These are phyloP conservation scores for Tragopan temminckii DNA, from an alignment of 2,797 vertebrate genomes.

Conservation along the genomic window DNA sequence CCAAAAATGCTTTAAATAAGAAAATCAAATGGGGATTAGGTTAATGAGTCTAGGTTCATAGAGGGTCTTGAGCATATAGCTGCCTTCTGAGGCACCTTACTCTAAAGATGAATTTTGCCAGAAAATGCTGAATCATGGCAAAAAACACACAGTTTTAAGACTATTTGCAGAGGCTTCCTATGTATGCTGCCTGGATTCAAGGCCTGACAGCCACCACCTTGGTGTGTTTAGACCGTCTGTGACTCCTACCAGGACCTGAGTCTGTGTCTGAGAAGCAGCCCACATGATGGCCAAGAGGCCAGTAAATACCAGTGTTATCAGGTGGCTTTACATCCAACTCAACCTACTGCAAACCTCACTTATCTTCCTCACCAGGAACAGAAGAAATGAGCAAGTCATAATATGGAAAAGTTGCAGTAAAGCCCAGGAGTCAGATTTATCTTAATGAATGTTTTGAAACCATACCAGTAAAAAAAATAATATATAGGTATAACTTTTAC, in stretches of 20 bases:
- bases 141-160: neutral
- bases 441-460: neutral
- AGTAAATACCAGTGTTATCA: neutral
- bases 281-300: rapidly evolving
- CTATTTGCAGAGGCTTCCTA: neutral
- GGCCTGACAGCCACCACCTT: neutral
- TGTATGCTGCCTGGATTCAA: neutral
- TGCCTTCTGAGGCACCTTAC: neutral
- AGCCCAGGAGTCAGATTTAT: rapidly evolving
- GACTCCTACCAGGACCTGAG: neutral
- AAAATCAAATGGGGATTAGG: neutral
- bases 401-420: neutral
- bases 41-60: neutral
- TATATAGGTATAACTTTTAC: neutral
- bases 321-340: neutral
- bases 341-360: neutral
- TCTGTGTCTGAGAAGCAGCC: neutral
- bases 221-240: neutral
- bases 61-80: neutral
- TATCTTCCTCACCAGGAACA: neutral
- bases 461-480: neutral
- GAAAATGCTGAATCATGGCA: neutral
- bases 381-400: neutral
- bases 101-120: neutral
- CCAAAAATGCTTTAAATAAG: neutral